Evolutionary conservation across 2,797 vertebrate species (phyloP).

Genomic region (Dendrocincla tyrannina): DNA sequence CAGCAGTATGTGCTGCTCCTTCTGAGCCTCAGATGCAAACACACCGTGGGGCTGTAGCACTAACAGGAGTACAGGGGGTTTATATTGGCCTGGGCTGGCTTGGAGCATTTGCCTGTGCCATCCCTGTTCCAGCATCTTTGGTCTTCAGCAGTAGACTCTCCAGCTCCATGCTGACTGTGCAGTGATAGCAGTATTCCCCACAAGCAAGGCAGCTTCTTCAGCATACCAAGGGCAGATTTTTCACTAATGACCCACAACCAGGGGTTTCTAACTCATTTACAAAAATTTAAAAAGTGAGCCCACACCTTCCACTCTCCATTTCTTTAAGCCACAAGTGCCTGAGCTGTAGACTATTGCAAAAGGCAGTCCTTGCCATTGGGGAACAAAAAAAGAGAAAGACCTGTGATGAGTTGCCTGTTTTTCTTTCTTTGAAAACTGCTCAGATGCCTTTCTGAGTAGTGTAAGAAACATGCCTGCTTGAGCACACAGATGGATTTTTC

Average conservation of each 20-base stretch:
- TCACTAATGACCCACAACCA: background rate
- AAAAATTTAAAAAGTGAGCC: background rate
- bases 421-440: background rate
- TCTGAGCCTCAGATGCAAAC: background rate
- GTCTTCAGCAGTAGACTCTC: background rate
- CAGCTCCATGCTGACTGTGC: rapidly evolving
- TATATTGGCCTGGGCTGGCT: background rate
- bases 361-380: background rate
- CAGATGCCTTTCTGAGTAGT: background rate
- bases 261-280: background rate
- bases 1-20: conserved; percentile 7
- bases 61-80: background rate
- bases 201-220: background rate
- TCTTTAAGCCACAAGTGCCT: background rate
- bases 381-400: background rate
- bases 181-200: rapidly evolving
- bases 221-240: background rate
- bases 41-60: background rate
- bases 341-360: background rate
- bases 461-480: background rate
- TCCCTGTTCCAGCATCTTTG: background rate
- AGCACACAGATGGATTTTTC: background rate
- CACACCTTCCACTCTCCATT: background rate
- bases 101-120: background rate
- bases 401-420: background rate